Evolutionary conservation across 2,113 vertebrate species (phyloP).

Genomic region (Hippopotamus amphibius): DNA sequence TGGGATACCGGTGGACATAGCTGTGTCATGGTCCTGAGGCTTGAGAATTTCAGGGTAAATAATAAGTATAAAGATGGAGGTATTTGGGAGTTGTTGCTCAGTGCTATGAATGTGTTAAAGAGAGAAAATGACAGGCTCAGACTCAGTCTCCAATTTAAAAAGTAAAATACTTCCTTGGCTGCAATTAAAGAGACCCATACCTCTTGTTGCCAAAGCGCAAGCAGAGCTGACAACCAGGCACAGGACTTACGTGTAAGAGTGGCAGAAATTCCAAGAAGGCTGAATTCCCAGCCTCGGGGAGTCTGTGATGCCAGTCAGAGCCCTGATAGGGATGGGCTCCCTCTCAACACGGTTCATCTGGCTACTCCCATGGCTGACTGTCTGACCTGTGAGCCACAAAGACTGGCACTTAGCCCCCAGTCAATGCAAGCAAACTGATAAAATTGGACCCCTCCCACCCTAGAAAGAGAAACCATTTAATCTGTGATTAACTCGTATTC

Average conservation of each 20-base stretch:
- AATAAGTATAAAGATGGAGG: not conserved
- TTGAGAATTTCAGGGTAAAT: not conserved
- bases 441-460: not conserved
- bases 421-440: not conserved
- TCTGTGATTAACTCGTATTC: not conserved
- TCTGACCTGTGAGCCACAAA: not conserved
- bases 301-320: not conserved
- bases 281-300: not conserved
- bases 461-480: not conserved
- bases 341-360: not conserved
- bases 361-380: not conserved
- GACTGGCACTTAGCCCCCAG: not conserved
- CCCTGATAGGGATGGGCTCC: not conserved
- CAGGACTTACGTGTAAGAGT: not conserved
- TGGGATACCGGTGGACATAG: not conserved
- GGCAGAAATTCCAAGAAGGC: not conserved
- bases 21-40: not conserved
- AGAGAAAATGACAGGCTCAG: not conserved
- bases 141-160: conserved; percentile 13
- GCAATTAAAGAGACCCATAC: not conserved
- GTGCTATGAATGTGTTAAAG: not conserved
- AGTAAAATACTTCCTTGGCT: not conserved
- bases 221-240: not conserved
- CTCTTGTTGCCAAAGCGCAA: conserved; percentile 8
- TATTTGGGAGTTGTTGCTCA: not conserved